Evolutionary conservation across 1,140 invertebrate genomes (phyloP), one percentile per base, ranked within the genome.

Genomic region (Homalodisca vitripennis): DNA sequence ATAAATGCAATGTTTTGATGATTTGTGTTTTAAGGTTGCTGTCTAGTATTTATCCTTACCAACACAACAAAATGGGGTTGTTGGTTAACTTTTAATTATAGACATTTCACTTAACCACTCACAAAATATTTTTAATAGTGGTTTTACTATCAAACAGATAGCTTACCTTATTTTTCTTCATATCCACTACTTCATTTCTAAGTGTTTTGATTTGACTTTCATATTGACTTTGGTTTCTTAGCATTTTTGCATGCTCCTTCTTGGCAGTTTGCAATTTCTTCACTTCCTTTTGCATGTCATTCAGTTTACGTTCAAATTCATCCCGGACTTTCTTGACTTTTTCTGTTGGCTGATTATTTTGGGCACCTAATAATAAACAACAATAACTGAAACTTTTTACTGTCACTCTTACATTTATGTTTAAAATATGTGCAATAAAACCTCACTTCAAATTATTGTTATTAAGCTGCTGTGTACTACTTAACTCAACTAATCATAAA

Each of bases 281-380:
- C 75, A 98, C 80, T 79, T 99, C 96, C 32, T 86, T 87, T 75
- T 96, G 90, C 88, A 99, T 90, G 20, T 86, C 84, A 22, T 82
- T 82, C 12, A 99, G 79, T 77, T 93, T 94, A 63, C 88, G 87
- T 76, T 98, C 95, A 82, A 97, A 99, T 71, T 98, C 93, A 32
- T 94, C 89, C 73, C 90, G 90, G 13, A 98, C 85, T 76, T 93
- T 93, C 73, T 93, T 92, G 3, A 92, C 84, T 79, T 92, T 93
- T 57, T 95, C 92, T 3, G 84, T 86, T 1, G 87, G 86, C 29
- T 85, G 83, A 0, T 66, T 65, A 66, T 72, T 51, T 73, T 74
- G 55, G 62, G 66, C 68, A 48, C 70, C 75, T 63, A n/a, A 22
- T 31, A 64, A 64, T 22, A 66, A 1, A 46, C 34, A 17, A 41